Base-by-base conservation (phyloP, 1,140 invertebrate species). In the Pectinophora gossypiella region DNA sequence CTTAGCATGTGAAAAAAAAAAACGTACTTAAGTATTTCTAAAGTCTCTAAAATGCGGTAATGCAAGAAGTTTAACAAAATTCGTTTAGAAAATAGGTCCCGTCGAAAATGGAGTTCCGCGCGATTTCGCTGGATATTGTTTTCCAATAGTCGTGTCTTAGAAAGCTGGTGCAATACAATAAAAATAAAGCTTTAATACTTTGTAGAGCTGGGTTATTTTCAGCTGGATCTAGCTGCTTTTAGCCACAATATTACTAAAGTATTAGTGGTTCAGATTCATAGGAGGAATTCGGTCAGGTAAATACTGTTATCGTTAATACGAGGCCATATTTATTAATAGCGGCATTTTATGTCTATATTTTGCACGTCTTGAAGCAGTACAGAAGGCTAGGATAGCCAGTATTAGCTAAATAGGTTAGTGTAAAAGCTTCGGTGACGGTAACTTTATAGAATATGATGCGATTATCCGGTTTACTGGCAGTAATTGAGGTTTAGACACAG, bases 391-490 rank as follows among this genome's bases (percentile, higher is more conserved):
- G 57, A 62, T 54, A 58, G 19, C 44, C 32, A 52, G 38, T 50
- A 71, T 61, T 68, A 72, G 58, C 58, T 47, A 63, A 71, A 62
- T 72, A 68, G 64, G 58, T 68, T 63, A 65, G 66, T 63, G 59
- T 61, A 62, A 61, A 52, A 51, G 10, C 36, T n/a, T 9, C n/a
- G 27, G n/a, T 32, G n/a, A n/a, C n/a, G 27, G 27, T 32, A 15
- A 40, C 54, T 63, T 64, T 64, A 73, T 65, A 61, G 68, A 69
- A 76, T 69, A 72, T 76, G 56, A 69, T 59, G 59, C 43, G 57
- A 64, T 66, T 64, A 68, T 69, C 70, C 61, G 51, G 49, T 61
- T 57, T 57, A 59, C n/a, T n/a, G n/a, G 59, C 57, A 7, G 27
- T 32, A 32, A 32, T 32, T 32, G 27, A 32, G 27, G 9, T 32